phyloP scores from a whole-genome alignment of 2,888 invertebrate genomes.

The Dryobotodes eremita region DNA sequence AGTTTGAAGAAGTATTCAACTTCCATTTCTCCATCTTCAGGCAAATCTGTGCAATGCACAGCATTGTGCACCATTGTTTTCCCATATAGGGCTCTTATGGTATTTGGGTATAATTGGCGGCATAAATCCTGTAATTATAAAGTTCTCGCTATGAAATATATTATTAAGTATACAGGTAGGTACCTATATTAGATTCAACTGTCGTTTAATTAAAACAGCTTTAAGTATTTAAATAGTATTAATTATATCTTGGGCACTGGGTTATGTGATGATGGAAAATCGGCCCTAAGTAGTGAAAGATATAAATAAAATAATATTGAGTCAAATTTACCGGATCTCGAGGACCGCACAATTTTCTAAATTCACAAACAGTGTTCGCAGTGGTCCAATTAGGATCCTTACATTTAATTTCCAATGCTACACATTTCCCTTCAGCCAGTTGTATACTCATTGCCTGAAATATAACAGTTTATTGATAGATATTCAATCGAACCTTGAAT shows the following conservation, averaged over 20 bases:
- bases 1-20: constrained; percentile 95
- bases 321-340: constrained; percentile 91
- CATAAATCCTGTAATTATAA: constrained; percentile 79
- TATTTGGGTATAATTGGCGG: constrained; percentile 94
- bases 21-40: constrained; percentile 96
- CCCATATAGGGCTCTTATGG: constrained; percentile 96
- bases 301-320: not conserved
- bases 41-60: constrained; percentile 96
- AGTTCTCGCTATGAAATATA: not conserved
- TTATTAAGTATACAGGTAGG: not conserved
- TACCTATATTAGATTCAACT: not conserved
- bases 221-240: no score
- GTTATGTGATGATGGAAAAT: not conserved
- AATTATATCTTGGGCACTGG: not conserved
- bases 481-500: not conserved
- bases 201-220: not conserved
- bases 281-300: not conserved
- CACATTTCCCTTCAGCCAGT: constrained; percentile 95
- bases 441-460: constrained; percentile 95
- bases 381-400: constrained; percentile 88
- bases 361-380: constrained; percentile 92
- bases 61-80: constrained; percentile 95
- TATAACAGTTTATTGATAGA: not conserved
- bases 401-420: constrained; percentile 95
- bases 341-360: constrained; percentile 96